These are phyloP conservation scores for Acanthis flammea DNA, from an alignment of 2,797 vertebrate species.

Conservation along the genomic window DNA sequence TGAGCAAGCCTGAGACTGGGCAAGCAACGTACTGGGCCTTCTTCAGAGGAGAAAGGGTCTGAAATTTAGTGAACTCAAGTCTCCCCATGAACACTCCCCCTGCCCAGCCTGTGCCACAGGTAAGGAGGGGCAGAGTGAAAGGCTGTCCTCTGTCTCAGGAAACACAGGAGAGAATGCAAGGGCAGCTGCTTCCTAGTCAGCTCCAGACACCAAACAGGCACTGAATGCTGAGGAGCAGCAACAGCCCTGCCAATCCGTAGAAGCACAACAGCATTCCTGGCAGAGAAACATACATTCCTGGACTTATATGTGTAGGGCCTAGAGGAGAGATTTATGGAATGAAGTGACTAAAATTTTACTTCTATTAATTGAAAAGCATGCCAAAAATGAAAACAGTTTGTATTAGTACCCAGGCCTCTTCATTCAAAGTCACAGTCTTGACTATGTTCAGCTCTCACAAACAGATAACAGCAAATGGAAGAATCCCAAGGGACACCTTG, in stretches of 20 bases:
- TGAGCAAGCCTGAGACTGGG: not conserved
- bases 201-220: not conserved
- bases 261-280: not conserved
- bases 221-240: not conserved
- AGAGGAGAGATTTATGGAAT: not conserved
- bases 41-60: not conserved
- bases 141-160: not conserved
- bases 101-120: not conserved
- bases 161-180: not conserved
- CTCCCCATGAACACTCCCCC: not conserved
- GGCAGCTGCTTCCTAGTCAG: not conserved
- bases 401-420: not conserved
- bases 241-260: not conserved
- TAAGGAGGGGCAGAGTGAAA: not conserved
- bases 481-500: not conserved
- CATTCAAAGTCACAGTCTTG: not conserved
- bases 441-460: not conserved
- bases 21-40: not conserved
- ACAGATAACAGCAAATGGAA: not conserved
- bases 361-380: not conserved
- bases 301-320: not conserved
- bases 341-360: not conserved
- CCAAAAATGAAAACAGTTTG: not conserved
- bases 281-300: not conserved
- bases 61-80: not conserved